Base-by-base conservation (phyloP, 2,113 vertebrate species). In the Ranitomeya imitator region DNA sequence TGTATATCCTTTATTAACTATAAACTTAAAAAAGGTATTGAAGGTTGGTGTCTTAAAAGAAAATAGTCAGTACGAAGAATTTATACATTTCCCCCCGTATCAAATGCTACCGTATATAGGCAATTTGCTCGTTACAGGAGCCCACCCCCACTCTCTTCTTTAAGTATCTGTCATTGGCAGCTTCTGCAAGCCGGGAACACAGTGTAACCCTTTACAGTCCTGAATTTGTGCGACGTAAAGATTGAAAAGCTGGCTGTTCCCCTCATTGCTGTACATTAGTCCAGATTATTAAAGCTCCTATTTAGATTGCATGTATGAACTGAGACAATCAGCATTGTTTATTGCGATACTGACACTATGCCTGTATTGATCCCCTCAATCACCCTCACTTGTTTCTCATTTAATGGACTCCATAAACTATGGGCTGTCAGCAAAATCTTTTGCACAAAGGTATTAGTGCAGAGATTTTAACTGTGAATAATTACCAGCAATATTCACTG, bases 381-480 rank as follows among this genome's bases (percentile, higher is more conserved):
- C 83, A 85, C 54, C 52, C 57, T 73, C 69, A 78, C 57, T 78
- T 51, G 55, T 63, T 78, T 77, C 31, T 51, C 13, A 65, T 55
- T 21, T 77, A 79, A 79, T 78, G n/a, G 60, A 31, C 10, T 31
- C 45, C 57, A 63, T 83, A 63, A 83, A 21, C 31, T n/a, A 54
- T 83, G 37, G 21, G 19, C 21, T 77, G 80, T 77, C 78, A 87
- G 61, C 37, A 26, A 21, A 55, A 14, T 73, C 16, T 61, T 73
- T n/a, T 73, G 76, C 59, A 79, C 51, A 79, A 60, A 79, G 73
- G 31, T 31, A 81, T 73, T n/a, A n/a, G 55, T 45, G 63, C 12
- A 14, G 19, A 80, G 16, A 88, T 59, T 83, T 79, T 74, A 82
- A 26, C 79, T 52, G 15, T 61, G 57, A 83, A 83, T 61, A 83